phyloP scores from a whole-genome alignment of 2,113 vertebrate species.

The Thomomys bottae region DNA sequence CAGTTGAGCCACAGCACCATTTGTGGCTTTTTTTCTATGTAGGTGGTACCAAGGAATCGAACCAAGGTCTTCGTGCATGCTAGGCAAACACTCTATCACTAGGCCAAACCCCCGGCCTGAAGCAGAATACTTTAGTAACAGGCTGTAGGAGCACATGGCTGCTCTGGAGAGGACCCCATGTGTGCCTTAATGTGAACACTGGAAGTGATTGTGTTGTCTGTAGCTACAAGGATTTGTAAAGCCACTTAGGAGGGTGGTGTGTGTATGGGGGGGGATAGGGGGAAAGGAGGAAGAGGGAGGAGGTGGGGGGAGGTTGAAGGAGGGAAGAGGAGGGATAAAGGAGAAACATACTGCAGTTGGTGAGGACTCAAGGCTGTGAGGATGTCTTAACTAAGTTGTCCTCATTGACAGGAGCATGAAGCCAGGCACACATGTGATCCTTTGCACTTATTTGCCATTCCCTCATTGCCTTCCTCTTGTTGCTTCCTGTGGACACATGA shows the following conservation, averaged over 20 bases:
- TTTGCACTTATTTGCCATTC: not conserved
- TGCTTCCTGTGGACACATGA: not conserved
- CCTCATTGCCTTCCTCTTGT: not conserved
- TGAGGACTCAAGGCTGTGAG: not conserved
- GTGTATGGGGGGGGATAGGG: not conserved
- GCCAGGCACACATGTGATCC: not conserved
- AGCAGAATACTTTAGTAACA: not conserved
- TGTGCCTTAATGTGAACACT: not conserved
- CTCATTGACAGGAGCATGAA: not conserved
- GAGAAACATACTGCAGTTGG: not conserved
- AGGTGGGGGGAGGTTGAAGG: no score
- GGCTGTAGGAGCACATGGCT: not conserved
- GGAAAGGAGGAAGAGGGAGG: not conserved
- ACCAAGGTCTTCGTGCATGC: no score
- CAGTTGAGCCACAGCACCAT: no score
- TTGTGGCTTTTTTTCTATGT: no score
- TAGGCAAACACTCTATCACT: no score
- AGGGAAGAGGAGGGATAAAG: no score
- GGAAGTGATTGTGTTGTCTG: not conserved
- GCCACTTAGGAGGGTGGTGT: not conserved
- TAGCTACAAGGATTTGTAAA: not conserved
- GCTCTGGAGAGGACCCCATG: accelerated
- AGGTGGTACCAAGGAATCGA: no score
- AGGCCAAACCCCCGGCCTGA: no score
- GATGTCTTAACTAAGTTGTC: not conserved